Evolutionary conservation across 2,797 vertebrate genomes (phyloP), one percentile per base, ranked within the genome.

Genomic region (Manis crassicaudata): DNA sequence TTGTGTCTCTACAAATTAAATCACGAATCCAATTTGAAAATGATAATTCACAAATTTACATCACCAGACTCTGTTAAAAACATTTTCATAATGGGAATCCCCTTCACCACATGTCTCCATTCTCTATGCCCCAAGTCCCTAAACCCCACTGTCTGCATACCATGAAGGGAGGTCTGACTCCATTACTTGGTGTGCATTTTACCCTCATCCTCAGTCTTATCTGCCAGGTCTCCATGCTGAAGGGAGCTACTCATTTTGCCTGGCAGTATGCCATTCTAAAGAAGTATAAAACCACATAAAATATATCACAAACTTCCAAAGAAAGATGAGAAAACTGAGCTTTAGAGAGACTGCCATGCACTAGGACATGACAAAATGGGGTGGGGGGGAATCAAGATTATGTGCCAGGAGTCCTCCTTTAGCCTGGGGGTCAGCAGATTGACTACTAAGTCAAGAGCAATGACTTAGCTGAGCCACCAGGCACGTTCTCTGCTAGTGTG

Each of bases 181-280:
- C 23, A 4, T 7, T 25, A 7, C 1, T n/a, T 17, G 7, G 1
- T 10, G 21, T 2, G 1, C 13, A 8, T 2, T 1, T 23, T 29
- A 27, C 21, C 43, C 20, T 32, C 35, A 75, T 7, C 21, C 21
- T 10, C 2, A 62, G 23, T n/a, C 72, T 91, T 20, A 52, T 20
- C 43, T 16, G 56, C 11, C 21, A 62, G 77, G 43, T 67, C 14
- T 65, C 27, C 0, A 67, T 14, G 12, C 7, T 18, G 3, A 65
- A 80, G 21, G 43, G 9, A 81, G 43, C 3, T 54, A 13, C n/a
- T 50, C 7, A 37, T 79, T 85, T 43, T 43, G 2, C 13, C n/a
- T 23, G 52, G 54, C 17, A 37, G 4, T 17, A 21, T 40, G 25
- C 27, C 37, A 70, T 70, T 80, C 58, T 56, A 46, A 80, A 77